phyloP scores from a whole-genome alignment of 2,888 invertebrate genomes.

The Cyaniris semiargus region DNA sequence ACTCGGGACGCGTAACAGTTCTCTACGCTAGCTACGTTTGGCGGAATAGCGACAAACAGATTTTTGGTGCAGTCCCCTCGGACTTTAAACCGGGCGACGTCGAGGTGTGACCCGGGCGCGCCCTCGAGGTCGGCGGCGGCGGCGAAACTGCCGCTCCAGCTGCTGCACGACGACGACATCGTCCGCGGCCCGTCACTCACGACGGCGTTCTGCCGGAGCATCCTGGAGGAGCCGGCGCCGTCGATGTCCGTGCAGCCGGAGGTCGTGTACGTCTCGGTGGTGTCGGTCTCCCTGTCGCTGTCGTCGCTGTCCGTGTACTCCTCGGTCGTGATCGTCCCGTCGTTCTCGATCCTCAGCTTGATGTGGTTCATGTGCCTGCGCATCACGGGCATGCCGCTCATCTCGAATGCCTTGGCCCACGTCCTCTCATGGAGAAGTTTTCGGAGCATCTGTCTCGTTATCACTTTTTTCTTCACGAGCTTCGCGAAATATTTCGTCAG shows the following conservation, averaged over 20 bases:
- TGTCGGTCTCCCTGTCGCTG: conserved; percentile 67
- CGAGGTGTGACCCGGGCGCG: conserved; percentile 66
- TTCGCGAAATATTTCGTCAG: conserved; percentile 88
- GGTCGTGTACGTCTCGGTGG: conserved; percentile 65
- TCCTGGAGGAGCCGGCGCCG: conserved; percentile 56
- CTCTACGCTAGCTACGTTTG: conserved; percentile 40
- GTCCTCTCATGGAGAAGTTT: conserved; percentile 84
- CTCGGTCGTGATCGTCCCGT: conserved; percentile 69
- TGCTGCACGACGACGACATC: conserved; percentile 74
- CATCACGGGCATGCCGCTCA: conserved; percentile 69
- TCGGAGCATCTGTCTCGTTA: conserved; percentile 86
- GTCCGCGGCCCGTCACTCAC: conserved; percentile 71
- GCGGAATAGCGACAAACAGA: conserved; percentile 54
- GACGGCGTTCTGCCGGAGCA: conserved; percentile 82
- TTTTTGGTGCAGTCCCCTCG: conserved; percentile 69
- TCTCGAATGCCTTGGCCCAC: conserved; percentile 73
- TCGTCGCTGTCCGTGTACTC: conserved; percentile 68
- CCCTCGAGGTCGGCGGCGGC: conserved; percentile 84
- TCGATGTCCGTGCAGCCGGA: conserved; percentile 66
- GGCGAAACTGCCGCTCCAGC: conserved; percentile 83
- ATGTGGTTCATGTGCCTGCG: conserved; percentile 72
- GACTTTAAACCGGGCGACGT: conserved; percentile 49
- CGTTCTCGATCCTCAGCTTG: conserved; percentile 65
- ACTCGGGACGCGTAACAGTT: conserved; percentile 47
- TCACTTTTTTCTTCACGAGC: conserved; percentile 85